Evolutionary conservation across 2,113 vertebrate genomes (phyloP), one percentile per base, ranked within the genome.

Genomic region (Brachyhypopomus occidentalis): DNA sequence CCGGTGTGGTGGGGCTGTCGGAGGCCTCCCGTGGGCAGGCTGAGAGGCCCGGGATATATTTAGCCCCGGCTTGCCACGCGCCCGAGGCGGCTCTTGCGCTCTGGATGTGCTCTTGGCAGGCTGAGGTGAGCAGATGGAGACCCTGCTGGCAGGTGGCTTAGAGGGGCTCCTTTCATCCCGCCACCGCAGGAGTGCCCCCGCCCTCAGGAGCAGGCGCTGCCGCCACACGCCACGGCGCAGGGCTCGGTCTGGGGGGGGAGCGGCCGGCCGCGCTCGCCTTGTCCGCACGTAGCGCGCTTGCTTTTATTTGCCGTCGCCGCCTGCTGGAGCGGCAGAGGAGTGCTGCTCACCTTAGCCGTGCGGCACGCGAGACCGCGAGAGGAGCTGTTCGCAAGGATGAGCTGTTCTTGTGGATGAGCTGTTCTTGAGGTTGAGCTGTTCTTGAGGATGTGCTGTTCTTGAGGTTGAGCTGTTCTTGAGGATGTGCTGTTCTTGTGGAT

Each of bases 61-160:
- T 84, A 84, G 64, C 63, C 20, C 5, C 38, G 45, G 25, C 73
- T 69, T 23, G 23, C 60, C 36, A 27, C 30, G 36, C 27, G 72
- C 78, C 83, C 17, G 56, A 70, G 72, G 78, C 56, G 41, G 72
- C 76, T 64, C 78, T 52, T 63, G 77, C 25, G 83, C 72, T 25
- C 75, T 67, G 75, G 75, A 66, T 77, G 75, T 66, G 62, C 55
- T 84, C 72, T 84, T 84, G 83, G 83, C 83, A 84, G 56, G 67
- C 64, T 55, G 63, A 76, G 58, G 77, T 56, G 27, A 76, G 83
- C 83, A 84, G 83, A 84, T 84, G 83, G 83, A 80, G 64, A 71
- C 83, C 64, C 72, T 60, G 41, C 78, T 76, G 72, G 59, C 83
- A 80, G 83, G 83, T 75, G 77, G 22, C 75, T 77, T 66, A 30